Evolutionary conservation across 2,113 vertebrate species (phyloP).

Genomic region (Hypanus sabinus): DNA sequence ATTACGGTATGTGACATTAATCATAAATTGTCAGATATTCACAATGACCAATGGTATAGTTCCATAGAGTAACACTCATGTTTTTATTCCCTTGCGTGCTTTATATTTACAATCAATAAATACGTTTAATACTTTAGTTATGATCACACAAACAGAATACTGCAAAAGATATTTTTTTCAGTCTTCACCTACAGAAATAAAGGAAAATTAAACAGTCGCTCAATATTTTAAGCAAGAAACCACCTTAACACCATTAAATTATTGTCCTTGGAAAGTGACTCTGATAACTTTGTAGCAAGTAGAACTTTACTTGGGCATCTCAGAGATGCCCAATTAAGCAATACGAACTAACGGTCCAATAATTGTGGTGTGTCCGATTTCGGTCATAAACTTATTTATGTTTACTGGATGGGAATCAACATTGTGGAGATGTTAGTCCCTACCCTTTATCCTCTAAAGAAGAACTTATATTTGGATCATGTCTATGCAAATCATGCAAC

Average conservation of each 20-base stretch:
- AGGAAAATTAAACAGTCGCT: neutral
- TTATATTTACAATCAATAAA: constrained; percentile 74
- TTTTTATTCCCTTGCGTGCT: constrained; percentile 64
- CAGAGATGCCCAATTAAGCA: no score
- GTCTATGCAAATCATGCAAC: neutral
- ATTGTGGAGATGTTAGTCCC: neutral
- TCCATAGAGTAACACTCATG: constrained; percentile 52
- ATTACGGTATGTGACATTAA: constrained; percentile 69
- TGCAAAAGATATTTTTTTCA: constrained; percentile 59
- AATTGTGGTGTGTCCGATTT: neutral
- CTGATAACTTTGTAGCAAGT: neutral
- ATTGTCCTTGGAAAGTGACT: neutral
- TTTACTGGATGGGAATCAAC: neutral
- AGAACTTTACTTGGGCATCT: neutral
- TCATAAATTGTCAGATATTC: constrained; percentile 59
- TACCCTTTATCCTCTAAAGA: no score
- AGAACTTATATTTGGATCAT: neutral
- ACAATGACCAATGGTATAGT: constrained; percentile 64
- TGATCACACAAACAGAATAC: constrained; percentile 66
- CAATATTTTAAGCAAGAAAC: neutral
- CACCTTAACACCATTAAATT: neutral
- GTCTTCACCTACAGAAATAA: constrained; percentile 48
- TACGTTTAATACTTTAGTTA: constrained; percentile 68
- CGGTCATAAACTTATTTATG: neutral
- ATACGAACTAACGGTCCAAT: neutral